Evolutionary conservation across 2,888 invertebrate genomes (phyloP), one percentile per base, ranked within the genome.

Genomic region (Noctua comes): DNA sequence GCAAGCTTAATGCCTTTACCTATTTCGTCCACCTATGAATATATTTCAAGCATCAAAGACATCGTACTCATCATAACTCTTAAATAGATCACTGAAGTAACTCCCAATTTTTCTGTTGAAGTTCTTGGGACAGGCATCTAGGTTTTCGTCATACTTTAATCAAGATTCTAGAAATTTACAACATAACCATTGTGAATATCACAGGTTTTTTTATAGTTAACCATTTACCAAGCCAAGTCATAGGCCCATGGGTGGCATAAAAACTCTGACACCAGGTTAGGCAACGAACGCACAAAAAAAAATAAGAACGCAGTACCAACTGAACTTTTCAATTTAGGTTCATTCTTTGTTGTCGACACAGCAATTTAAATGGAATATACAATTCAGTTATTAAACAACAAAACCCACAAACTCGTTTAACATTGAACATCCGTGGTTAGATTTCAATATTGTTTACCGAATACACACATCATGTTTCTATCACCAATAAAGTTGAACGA

Each of bases 341-440:
- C 43, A 24, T 46, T 82, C 2, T 62, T 54, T 75, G 46, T 62
- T 36, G 2, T 3, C 27, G 2, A 27, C 46, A 68, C 46, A 76
- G 21, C 46, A 54, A 68, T 68, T 62, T 54, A 16, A 82, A 62
- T 76, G 21, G 68, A 64, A 62, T 40, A 57, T 54, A 54, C 27
- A 76, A 82, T 82, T 82, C 43, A 57, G 57, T 76, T 76, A 54
- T 68, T 13, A 40, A 31, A 76, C 64, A 76, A 64, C 36, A 68
- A 36, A 82, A 40, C 36, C 51, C 36, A 68, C 46, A 75, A 82
- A 46, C 62, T 62, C 51, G 7, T 27, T 36, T 27, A 31, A 11
- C 54, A 70, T 46, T 77, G 21, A 54, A 59, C n/a, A 65, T 27
- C 27, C 13, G 46, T 16, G 40, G 70, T 48, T 68, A 72, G 13